These are phyloP conservation scores for Thymelicus acteon DNA, from an alignment of 2,888 invertebrate species.

Conservation along the genomic window DNA sequence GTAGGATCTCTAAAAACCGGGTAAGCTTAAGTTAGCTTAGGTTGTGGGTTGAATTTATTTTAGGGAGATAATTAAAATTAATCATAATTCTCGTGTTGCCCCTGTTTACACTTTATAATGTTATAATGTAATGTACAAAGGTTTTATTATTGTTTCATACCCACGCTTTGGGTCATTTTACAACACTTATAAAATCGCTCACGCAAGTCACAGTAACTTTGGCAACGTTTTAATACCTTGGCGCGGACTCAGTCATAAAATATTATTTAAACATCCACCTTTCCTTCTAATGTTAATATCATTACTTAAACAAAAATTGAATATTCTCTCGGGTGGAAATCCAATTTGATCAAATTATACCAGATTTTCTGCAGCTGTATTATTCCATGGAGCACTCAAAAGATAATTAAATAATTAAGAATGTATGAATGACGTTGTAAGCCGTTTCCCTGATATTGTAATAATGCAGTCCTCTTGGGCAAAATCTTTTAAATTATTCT, in stretches of 20 bases:
- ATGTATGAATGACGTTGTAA: constrained; percentile 82
- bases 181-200: constrained; percentile 75
- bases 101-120: constrained; percentile 40
- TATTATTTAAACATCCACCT: constrained; percentile 45
- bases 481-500: constrained; percentile 81
- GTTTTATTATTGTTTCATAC: constrained; percentile 82
- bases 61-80: not conserved
- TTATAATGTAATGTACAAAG: constrained; percentile 49
- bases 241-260: constrained; percentile 23
- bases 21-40: not conserved
- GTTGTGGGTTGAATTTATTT: not conserved
- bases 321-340: constrained; percentile 61
- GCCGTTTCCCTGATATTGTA: constrained; percentile 80
- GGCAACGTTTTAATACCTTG: constrained; percentile 45
- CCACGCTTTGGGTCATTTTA: constrained; percentile 80
- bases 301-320: constrained; percentile 52
- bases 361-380: constrained; percentile 70
- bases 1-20: not conserved
- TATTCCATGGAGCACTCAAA: constrained; percentile 68
- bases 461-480: constrained; percentile 82
- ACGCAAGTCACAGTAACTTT: constrained; percentile 65
- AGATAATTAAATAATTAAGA: constrained; percentile 84
- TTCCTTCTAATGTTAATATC: constrained; percentile 44
- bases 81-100: constrained; percentile 8
- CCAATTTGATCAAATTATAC: constrained; percentile 74